Evolutionary conservation across 2,797 vertebrate genomes (phyloP), one percentile per base, ranked within the genome.

Genomic region (Leptoclinus maculatus): DNA sequence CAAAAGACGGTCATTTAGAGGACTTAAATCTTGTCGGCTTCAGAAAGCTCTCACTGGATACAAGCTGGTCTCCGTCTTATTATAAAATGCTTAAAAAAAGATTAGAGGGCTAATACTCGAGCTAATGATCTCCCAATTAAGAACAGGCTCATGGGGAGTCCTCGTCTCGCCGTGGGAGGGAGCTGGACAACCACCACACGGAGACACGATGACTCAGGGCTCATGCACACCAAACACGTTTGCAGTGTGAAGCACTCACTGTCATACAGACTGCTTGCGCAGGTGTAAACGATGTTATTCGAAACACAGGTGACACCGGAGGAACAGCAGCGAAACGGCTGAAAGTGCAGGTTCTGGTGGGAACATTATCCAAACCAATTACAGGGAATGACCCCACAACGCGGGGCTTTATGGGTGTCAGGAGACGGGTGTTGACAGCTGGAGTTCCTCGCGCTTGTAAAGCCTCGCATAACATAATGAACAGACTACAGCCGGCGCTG

Each of bases 71-170:
- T 89, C 78, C 6, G 70, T 85, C 88, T 90, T 90, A 91, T 93
- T 88, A 90, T 88, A 79, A 89, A 92, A 91, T 78, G 78, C 85
- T 89, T 90, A 76, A 87, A 91, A 94, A 91, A 90, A 89, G 89
- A 92, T 87, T 78, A 89, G 69, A 87, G 57, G 65, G 49, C 81
- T 66, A 59, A 66, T n/a, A 79, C 78, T 89, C 43, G 43, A 71
- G 62, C 76, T 89, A 90, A 92, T 90, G 89, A 91, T 90, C 85
- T 89, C 87, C 84, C 87, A 90, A 93, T 92, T 92, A 93, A 77
- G 83, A 80, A 68, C 36, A 64, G 59, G 39, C 90, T 90, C 89
- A 27, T 41, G 89, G 85, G 92, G 65, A 77, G 76, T 83, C 43
- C 41, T 25, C 16, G 16, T 56, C n/a, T 32, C 36, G 9, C 71